Conservation (phyloP, 2,797 vertebrate genomes). For the Florisuga fusca region DNA sequence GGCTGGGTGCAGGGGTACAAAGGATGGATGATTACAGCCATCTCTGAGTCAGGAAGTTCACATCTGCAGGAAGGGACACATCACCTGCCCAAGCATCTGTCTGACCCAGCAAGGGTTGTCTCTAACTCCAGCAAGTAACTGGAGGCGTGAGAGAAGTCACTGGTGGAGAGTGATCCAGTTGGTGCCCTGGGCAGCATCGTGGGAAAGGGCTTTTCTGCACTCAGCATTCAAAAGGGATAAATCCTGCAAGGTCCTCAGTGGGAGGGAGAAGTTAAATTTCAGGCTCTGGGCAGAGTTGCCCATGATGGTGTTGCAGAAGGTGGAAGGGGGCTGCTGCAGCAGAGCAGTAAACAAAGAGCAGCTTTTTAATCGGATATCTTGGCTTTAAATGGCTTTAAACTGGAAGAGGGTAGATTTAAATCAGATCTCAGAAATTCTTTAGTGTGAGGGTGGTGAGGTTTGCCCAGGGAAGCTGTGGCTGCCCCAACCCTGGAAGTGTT, state of each 20-base stretch:
- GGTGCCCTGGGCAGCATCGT: neutral
- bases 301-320: neutral
- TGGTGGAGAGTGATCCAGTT: neutral
- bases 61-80: neutral
- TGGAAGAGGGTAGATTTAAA: too few relatives aligned
- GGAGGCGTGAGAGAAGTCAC: neutral
- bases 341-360: neutral
- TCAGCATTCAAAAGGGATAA: fast-evolving
- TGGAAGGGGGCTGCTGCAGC: neutral
- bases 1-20: neutral
- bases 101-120: neutral
- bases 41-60: fast-evolving
- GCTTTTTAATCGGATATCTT: neutral
- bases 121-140: neutral
- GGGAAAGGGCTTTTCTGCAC: neutral
- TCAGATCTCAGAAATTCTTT: too few relatives aligned
- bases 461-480: too few relatives aligned
- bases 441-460: too few relatives aligned
- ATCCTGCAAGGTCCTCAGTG: neutral
- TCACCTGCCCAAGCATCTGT: neutral
- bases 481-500: too few relatives aligned
- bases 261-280: neutral
- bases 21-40: neutral
- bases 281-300: neutral
- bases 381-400: too few relatives aligned